Percentiles rank a stretch among this genome's conserved stretches.
These are phyloP conservation scores for Silurus aristotelis DNA, from an alignment of 2,797 vertebrate genomes.

Conservation along the genomic window DNA sequence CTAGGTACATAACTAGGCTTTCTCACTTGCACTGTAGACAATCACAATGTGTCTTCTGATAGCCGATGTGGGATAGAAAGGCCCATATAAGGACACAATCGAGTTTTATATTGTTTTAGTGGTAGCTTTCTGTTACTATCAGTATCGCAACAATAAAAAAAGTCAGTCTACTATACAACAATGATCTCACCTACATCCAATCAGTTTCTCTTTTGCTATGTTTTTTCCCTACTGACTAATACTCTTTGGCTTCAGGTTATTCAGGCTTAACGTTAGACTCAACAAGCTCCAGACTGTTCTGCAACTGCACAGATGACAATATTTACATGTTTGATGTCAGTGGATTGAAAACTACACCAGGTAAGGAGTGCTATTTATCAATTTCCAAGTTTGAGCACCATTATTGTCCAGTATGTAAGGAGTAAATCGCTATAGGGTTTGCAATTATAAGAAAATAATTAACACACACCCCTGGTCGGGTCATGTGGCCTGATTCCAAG, in stretches of 20 bases:
- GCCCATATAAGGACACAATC: not conserved
- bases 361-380: constrained; percentile 65
- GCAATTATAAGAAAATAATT: not conserved
- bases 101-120: not conserved
- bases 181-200: not conserved
- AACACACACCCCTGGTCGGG: not conserved
- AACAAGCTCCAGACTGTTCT: constrained; percentile 83
- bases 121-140: not conserved
- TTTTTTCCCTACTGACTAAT: not conserved
- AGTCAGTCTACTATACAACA: not conserved
- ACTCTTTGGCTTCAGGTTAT: constrained; percentile 79
- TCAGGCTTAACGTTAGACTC: constrained; percentile 91
- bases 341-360: constrained; percentile 83
- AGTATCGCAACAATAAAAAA: not conserved
- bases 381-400: not conserved
- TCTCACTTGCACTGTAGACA: no score
- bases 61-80: not conserved
- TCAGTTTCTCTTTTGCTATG: not conserved
- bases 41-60: not conserved
- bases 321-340: constrained; percentile 93
- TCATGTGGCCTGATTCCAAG: not conserved
- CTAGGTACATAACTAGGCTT: constrained; percentile 76
- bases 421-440: not conserved
- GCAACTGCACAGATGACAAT: constrained; percentile 93
- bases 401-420: no score